Base-by-base conservation (phyloP, 2,888 invertebrate genomes). In the Folsomia manolachei region DNA sequence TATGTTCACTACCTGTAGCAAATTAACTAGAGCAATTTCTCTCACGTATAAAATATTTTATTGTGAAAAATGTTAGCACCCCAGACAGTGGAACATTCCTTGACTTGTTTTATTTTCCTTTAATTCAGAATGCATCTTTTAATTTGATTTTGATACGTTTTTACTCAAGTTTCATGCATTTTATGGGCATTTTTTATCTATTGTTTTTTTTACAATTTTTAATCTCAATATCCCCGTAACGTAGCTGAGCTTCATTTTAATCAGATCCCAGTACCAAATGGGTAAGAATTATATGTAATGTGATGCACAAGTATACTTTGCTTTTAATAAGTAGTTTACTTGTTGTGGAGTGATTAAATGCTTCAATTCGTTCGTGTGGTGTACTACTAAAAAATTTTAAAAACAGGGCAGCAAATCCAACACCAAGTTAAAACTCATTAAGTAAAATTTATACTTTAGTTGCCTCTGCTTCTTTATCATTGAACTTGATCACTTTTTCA, bases 11-110 rank as follows among this genome's bases (percentile, higher is more conserved):
- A 39, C 11, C 56, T 56, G 21, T 21, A 56, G 56, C 7, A 56
- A 56, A 56, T 56, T 56, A 56, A 56, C 56, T 56, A 56, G 56
- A 56, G 56, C 56, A 56, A 56, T 56, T 56, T 56, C 56, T 56
- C 56, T 56, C 56, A 56, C 56, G 56, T 56, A 56, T 51, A 51
- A 9, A n/a, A n/a, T n/a, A n/a, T n/a, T n/a, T 18, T 9, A 51
- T 9, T 51, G 51, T 51, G 51, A 51, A 51, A 18, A 51, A 51
- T 56, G 7, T 56, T n/a, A 56, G 4, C 21, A 19, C 19, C 56
- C n/a, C n/a, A n/a, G n/a, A n/a, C n/a, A n/a, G n/a, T n/a, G n/a
- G n/a, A n/a, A n/a, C n/a, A n/a, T n/a, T n/a, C n/a, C n/a, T n/a
- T n/a, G n/a, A n/a, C n/a, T n/a, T n/a, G n/a, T n/a, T n/a, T n/a